These are phyloP conservation scores for Brachylomia viminalis DNA, from an alignment of 2,888 invertebrate species.

Conservation along the genomic window DNA sequence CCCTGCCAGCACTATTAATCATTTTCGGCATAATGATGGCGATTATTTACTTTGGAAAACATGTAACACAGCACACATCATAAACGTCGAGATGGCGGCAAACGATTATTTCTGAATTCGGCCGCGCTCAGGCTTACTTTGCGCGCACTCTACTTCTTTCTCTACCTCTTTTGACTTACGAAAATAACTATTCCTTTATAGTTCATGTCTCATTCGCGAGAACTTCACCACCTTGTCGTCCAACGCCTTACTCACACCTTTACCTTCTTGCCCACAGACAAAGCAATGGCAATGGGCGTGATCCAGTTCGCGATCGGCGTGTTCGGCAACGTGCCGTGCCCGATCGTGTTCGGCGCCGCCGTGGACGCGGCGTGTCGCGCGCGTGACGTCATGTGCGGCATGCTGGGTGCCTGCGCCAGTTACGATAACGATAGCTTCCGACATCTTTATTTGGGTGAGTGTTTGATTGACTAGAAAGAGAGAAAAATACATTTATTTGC, in stretches of 20 bases:
- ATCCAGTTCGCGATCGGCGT: constrained; percentile 98
- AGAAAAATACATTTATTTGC: too few species aligned
- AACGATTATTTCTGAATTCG: too few species aligned
- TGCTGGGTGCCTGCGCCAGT: constrained; percentile 96
- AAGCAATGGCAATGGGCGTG: constrained; percentile 98
- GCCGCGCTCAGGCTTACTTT: too few species aligned
- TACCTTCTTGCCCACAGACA: constrained; percentile 89
- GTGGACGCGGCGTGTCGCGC: constrained; percentile 97
- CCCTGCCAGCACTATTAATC: too few species aligned
- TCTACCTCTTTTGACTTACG: not conserved
- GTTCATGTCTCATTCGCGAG: not conserved
- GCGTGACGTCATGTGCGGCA: constrained; percentile 95
- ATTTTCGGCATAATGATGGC: too few species aligned
- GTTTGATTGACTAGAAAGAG: not conserved
- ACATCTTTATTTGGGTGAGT: constrained; percentile 95
- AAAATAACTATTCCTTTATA: not conserved
- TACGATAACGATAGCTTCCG: constrained; percentile 96
- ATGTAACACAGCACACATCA: too few species aligned
- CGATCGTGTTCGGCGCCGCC: constrained; percentile 98
- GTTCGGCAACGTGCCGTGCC: constrained; percentile 98
- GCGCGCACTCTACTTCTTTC: too few species aligned
- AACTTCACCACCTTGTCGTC: not conserved
- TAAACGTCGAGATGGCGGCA: too few species aligned
- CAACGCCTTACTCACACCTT: too few species aligned
- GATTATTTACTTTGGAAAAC: too few species aligned